Conservation (phyloP, 2,113 vertebrate species). For the Pituophis catenifer region DNA sequence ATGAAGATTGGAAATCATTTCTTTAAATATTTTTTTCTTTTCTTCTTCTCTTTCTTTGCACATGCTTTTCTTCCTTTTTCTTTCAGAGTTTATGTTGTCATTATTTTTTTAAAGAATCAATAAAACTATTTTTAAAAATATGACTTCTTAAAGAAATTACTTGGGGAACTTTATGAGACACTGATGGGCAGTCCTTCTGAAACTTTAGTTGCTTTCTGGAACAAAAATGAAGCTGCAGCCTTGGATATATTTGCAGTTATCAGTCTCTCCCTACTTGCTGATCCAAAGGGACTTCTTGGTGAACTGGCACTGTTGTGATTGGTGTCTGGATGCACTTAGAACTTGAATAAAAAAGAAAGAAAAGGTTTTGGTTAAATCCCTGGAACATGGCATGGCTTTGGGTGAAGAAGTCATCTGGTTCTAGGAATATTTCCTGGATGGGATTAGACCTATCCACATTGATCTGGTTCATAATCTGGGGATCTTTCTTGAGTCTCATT, state of each 20-base stretch:
- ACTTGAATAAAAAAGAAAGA: not conserved
- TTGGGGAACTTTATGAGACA: not conserved
- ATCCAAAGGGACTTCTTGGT: not conserved
- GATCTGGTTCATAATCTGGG: not conserved
- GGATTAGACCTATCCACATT: not conserved
- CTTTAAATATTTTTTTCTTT: not conserved
- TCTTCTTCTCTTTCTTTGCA: not conserved
- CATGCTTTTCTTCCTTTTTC: not conserved
- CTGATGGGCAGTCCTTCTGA: not conserved
- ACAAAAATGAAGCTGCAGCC: not conserved
- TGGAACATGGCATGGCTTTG: not conserved
- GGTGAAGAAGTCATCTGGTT: not conserved
- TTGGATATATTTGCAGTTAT: not conserved
- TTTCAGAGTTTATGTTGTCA: not conserved
- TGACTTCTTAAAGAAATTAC: not conserved
- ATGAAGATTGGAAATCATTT: not conserved
- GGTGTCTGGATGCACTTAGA: not conserved
- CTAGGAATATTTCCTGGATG: not conserved
- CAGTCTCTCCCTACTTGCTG: not conserved
- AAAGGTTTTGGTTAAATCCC: not conserved
- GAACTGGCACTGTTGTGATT: not conserved
- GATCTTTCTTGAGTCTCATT: not conserved
- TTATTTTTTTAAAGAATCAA: not conserved
- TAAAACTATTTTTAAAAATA: not conserved
- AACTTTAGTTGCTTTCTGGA: not conserved